Evolutionary conservation across 2,113 vertebrate species (phyloP).

Genomic region (Myxocyprinus asiaticus): DNA sequence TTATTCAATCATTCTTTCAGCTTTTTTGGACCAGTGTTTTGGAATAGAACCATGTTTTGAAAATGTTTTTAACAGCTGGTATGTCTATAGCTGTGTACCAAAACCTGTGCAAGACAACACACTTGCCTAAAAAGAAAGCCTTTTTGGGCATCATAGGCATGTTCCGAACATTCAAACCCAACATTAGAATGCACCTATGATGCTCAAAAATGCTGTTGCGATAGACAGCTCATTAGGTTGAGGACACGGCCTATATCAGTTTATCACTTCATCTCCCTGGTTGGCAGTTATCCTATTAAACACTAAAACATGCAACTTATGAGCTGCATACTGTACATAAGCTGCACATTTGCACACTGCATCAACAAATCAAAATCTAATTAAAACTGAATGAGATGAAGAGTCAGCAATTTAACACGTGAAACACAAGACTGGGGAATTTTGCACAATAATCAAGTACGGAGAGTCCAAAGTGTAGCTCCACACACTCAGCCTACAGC

Average conservation of each 20-base stretch:
- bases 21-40: background rate
- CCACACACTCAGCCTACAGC: background rate
- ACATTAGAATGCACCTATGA: too few relatives aligned
- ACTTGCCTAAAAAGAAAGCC: too few relatives aligned
- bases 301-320: background rate
- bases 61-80: too few relatives aligned
- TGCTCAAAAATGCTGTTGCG: too few relatives aligned
- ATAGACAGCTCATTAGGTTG: too few relatives aligned
- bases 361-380: background rate
- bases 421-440: slow-evolving; percentile 23
- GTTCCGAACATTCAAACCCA: too few relatives aligned
- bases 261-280: too few relatives aligned
- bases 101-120: too few relatives aligned
- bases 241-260: too few relatives aligned
- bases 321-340: background rate
- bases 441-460: background rate
- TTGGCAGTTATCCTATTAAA: background rate
- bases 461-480: slow-evolving; percentile 2
- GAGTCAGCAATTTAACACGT: slow-evolving; percentile 24
- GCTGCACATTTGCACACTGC: background rate
- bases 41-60: background rate
- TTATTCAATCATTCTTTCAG: too few relatives aligned
- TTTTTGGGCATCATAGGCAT: too few relatives aligned
- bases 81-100: too few relatives aligned
- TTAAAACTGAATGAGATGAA: background rate